A percentile compares a stretch with the other conserved stretches of the same genome.
phyloP scores from a whole-genome alignment of 2,797 vertebrate genomes.

The Meriones psammophilus region DNA sequence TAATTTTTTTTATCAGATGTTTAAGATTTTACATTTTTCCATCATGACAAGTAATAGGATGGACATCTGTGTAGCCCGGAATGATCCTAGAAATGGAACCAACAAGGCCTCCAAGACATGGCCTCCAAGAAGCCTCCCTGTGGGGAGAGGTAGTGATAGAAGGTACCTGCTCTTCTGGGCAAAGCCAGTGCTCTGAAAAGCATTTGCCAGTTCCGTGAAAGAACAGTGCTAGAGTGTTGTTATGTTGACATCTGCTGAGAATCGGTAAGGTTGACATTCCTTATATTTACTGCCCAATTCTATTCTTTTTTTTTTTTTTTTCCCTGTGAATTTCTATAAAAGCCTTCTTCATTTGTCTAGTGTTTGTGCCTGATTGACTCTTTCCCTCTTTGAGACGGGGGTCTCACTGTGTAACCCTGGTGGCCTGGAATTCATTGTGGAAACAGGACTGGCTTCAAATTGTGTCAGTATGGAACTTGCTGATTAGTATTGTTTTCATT shows the following conservation, averaged over 20 bases:
- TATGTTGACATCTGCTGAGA: constrained; percentile 5
- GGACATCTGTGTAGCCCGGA: background rate
- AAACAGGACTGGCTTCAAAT: background rate
- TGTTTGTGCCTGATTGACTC: background rate
- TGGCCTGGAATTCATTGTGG: background rate
- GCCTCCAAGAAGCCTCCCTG: background rate
- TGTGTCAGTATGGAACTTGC: background rate
- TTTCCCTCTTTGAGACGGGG: background rate
- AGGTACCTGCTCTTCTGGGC: background rate
- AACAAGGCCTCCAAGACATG: background rate
- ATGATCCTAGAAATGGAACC: background rate
- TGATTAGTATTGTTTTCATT: background rate
- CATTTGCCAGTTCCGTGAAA: background rate
- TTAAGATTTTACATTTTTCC: background rate
- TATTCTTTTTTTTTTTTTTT: background rate
- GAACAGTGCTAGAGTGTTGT: background rate
- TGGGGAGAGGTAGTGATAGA: background rate
- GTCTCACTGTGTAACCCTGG: background rate
- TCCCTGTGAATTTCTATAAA: background rate
- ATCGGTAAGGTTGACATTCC: background rate
- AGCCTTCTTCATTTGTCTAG: background rate
- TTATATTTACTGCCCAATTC: background rate
- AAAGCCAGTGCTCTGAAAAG: background rate
- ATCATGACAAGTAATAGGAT: background rate
- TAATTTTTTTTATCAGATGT: background rate